Percentiles rank a stretch among this genome's conserved stretches.
These are phyloP conservation scores for Lepidotrigona ventralis DNA, from an alignment of 1,140 invertebrate species.

Conservation along the genomic window DNA sequence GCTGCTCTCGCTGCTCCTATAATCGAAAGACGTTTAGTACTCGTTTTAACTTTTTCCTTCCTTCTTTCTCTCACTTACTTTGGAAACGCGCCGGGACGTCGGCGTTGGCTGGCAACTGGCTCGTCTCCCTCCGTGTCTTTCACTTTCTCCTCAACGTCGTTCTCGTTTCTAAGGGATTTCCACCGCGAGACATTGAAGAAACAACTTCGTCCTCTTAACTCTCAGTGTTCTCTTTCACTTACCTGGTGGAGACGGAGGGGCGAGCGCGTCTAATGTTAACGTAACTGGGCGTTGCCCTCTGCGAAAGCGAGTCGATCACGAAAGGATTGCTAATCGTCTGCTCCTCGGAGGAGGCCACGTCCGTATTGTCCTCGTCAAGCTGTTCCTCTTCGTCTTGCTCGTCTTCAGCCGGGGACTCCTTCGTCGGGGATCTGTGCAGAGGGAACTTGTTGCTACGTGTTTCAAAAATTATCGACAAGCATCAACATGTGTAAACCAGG, in stretches of 20 bases:
- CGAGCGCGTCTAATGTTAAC: conserved; percentile 84
- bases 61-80: conserved; percentile 27
- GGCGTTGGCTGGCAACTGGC: conserved; percentile 31
- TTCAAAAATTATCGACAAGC: too few relatives aligned
- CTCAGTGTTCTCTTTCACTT: background rate
- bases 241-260: conserved; percentile 77
- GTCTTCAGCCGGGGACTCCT: conserved; percentile 51
- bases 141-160: conserved; percentile 67
- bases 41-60: background rate
- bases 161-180: conserved; percentile 64
- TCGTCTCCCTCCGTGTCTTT: conserved; percentile 58
- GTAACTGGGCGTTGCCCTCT: conserved; percentile 81
- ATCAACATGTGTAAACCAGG: too few relatives aligned
- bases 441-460: background rate
- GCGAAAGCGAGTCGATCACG: conserved; percentile 71
- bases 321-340: conserved; percentile 66
- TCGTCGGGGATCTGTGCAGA: conserved; percentile 50
- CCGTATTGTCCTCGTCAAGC: conserved; percentile 73
- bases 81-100: conserved; percentile 41
- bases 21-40: background rate
- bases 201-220: background rate
- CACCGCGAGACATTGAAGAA: background rate
- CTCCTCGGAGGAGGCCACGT: conserved; percentile 69
- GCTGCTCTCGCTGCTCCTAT: background rate
- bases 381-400: conserved; percentile 72